Percentiles rank a stretch among this genome's conserved stretches.
Conservation (phyloP, 2,888 invertebrate genomes). For the Oscheius sp. region DNA sequence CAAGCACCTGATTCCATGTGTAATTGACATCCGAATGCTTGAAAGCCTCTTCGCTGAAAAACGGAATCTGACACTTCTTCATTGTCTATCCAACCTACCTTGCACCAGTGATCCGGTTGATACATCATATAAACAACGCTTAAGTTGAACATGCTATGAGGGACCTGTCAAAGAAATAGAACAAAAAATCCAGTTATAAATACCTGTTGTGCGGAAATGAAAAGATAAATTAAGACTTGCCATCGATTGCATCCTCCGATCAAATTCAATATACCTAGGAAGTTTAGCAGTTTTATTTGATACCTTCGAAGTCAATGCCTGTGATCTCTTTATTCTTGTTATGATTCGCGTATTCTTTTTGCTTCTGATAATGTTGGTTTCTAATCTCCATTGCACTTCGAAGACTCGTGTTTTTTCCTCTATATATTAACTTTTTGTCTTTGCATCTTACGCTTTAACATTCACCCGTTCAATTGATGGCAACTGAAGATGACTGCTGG, state of each 20-base stretch:
- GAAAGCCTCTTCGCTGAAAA: conserved; percentile 59
- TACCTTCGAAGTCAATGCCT: conserved; percentile 58
- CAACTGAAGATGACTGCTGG: background rate
- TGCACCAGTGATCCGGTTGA: conserved; percentile 70
- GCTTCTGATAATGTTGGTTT: conserved; percentile 53
- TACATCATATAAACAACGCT: conserved; percentile 70
- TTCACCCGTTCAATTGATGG: conserved; percentile 3
- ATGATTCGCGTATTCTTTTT: conserved; percentile 43
- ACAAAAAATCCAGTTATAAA: too few species aligned
- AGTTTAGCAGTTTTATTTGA: background rate
- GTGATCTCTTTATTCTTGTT: conserved; percentile 35
- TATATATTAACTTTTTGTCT: background rate
- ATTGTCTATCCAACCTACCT: conserved; percentile 36
- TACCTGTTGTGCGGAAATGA: conserved; percentile 67
- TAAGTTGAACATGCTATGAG: conserved; percentile 70
- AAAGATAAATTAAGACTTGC: conserved; percentile 67
- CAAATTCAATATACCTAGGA: conserved; percentile 65
- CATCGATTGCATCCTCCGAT: conserved; percentile 69
- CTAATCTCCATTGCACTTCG: conserved; percentile 54
- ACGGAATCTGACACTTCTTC: conserved; percentile 61
- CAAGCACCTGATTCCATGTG: conserved; percentile 64
- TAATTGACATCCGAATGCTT: conserved; percentile 54
- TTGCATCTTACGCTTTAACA: conserved; percentile 3
- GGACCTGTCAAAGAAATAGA: too few species aligned
- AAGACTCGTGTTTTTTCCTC: conserved; percentile 30